Base-by-base conservation (phyloP, 2,113 vertebrate species). In the Pluvialis apricaria region DNA sequence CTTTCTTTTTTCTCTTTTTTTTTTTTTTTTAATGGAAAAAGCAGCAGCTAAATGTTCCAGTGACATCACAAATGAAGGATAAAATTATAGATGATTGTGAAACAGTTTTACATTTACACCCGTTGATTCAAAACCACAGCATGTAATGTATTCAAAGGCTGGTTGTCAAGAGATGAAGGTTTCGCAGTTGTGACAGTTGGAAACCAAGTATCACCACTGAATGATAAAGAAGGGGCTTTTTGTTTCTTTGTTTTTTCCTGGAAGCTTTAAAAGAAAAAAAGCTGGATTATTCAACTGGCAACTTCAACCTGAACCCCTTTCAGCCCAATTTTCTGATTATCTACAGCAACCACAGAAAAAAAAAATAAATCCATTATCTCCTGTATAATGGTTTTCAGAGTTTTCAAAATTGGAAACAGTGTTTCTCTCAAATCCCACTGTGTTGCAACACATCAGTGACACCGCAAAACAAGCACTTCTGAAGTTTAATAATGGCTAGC, bases 221-320 rank as follows among this genome's bases (percentile, higher is more conserved):
- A 79, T 52, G 84, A 90, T 68, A 76, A 86, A 89, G 40, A 44
- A 42, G 28, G 16, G 14, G 2, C 1, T 16, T 80, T 78, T 83
- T 87, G 51, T 82, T 49, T 73, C 44, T 65, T 57, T 70, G 52
- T 11, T 70, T 77, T 86, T 66, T 20, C 49, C 69, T 57, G 21
- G 51, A 87, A 87, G 76, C 52, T 85, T 95, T 66, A 58, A 79
- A 91, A 90, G 42, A 66, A 83, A 89, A 90, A 82, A 86, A 87
- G 14, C 29, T 62, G n/a, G 28, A 87, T 95, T 93, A 91, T 51
- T 91, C 47, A 91, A 81, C 19, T 51, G 47, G 15, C 13, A 95
- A 82, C 61, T 78, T 89, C 72, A 81, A 77, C 21, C 36, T 62
- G 58, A 89, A 44, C 15, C 32, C 25, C n/a, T 49, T 70, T 83